Evolutionary conservation across 2,888 invertebrate genomes (phyloP), one percentile per base, ranked within the genome.

Genomic region (Dynastes grantii): DNA sequence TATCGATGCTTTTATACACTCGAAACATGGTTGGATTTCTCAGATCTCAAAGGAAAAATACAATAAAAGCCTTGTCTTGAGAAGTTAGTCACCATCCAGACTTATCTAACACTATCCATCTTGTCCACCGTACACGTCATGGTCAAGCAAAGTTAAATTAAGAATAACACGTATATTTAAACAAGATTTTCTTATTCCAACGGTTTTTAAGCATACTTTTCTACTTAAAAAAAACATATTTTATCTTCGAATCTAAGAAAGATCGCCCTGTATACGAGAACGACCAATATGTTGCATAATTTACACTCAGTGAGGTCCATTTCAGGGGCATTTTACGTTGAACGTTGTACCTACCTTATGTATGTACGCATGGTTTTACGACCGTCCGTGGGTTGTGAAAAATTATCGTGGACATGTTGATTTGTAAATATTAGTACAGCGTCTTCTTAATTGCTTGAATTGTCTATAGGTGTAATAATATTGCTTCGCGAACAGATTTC

Each of bases 81-180:
- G 70, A 77, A 77, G 71, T 77, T 70, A 77, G 77, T 71, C 71
- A 63, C 71, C 70, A 70, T 68, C 9, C 11, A 63, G 58, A 77
- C 55, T 77, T 77, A 77, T 77, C 77, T 77, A 77, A 77, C 71
- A 71, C 40, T 77, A 77, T 77, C 61, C 70, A 77, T 77, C 77
- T 77, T 77, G 77, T 77, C 77, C 55, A 49, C 45, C 1, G 45
- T 45, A 55, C 55, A 68, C 77, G 45, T 45, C 45, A 11, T 11
- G 45, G 45, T 45, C 45, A 45, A 45, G 32, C 45, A 45, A 45
- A 45, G 45, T 8, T 45, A 11, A 45, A 45, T 45, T 45, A 45
- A 45, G 45, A 45, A 45, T 1, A 45, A 67, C 68, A 68, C 68
- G 68, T 68, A 68, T 68, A 58, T 55, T 77, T 67, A 40, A 45